These are phyloP conservation scores for Harpegnathos saltator DNA, from an alignment of 1,140 invertebrate genomes.

Conservation along the genomic window DNA sequence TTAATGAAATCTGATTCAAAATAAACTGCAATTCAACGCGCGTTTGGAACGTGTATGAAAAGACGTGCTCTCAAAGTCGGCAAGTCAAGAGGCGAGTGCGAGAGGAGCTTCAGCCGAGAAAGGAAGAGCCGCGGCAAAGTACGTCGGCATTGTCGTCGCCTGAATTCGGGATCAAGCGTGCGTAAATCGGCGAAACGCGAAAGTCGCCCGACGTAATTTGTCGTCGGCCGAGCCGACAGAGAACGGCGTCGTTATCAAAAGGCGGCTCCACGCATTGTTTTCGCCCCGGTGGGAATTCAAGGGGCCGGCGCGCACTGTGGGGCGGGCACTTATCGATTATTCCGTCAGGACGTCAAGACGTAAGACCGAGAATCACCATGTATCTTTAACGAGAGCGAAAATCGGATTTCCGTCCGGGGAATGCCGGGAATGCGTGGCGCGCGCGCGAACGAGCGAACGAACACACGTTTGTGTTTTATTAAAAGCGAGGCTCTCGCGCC, in stretches of 20 bases:
- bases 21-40: too few species aligned
- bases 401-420: slow-evolving; percentile 54
- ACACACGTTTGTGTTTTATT: neutral
- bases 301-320: slow-evolving; percentile 61
- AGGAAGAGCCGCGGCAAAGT: too few species aligned
- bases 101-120: too few species aligned
- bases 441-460: neutral
- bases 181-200: slow-evolving; percentile 21
- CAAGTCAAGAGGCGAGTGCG: too few species aligned
- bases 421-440: neutral
- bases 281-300: slow-evolving; percentile 69
- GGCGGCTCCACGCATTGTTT: slow-evolving; percentile 63
- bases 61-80: too few species aligned
- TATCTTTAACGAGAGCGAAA: slow-evolving; percentile 67
- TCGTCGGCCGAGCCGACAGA: slow-evolving; percentile 49
- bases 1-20: too few species aligned
- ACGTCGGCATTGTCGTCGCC: too few species aligned
- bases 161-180: too few species aligned
- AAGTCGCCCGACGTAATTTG: slow-evolving; percentile 32
- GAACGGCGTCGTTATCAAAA: slow-evolving; percentile 42
- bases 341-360: slow-evolving; percentile 47
- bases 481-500: neutral
- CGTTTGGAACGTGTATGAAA: too few species aligned
- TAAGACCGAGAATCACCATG: slow-evolving; percentile 68
- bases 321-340: slow-evolving; percentile 73